Conservation (phyloP, 2,888 invertebrate genomes). For the Andrena haemorrhoa region DNA sequence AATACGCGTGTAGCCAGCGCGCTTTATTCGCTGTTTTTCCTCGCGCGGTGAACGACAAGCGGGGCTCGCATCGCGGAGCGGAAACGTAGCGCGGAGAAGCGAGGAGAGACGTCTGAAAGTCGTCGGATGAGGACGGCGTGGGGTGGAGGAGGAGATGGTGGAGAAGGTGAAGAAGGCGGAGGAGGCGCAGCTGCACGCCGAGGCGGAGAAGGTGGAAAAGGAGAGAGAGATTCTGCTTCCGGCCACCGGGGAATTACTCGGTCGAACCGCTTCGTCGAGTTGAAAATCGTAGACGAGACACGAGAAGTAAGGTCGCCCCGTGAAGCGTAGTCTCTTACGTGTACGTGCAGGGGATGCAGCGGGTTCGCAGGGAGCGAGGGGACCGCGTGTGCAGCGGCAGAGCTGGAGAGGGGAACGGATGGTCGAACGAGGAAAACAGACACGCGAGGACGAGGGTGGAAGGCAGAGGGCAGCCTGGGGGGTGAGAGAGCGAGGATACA, state of each 20-base stretch:
- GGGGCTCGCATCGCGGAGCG: slow-evolving; percentile 10
- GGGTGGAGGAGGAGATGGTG: neutral
- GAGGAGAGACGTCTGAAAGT: slow-evolving; percentile 29
- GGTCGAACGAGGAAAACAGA: slow-evolving; percentile 13
- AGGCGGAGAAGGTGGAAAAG: neutral
- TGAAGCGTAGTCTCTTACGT: slow-evolving; percentile 54
- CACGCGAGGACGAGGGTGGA: neutral
- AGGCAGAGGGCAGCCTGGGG: slow-evolving; percentile 9
- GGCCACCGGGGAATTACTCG: slow-evolving; percentile 73
- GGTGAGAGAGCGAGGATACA: slow-evolving; percentile 43
- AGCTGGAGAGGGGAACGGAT: slow-evolving; percentile 5
- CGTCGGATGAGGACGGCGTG: slow-evolving; percentile 29
- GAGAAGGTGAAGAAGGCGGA: neutral
- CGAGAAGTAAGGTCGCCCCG: slow-evolving; percentile 63
- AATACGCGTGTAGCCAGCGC: slow-evolving; percentile 33
- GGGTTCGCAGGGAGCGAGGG: slow-evolving; percentile 2
- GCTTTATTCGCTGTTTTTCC: neutral
- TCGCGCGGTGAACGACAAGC: slow-evolving; percentile 16
- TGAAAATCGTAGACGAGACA: slow-evolving; percentile 74
- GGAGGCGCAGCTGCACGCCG: slow-evolving; percentile 15
- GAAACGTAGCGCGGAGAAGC: slow-evolving; percentile 3
- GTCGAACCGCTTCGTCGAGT: slow-evolving; percentile 75
- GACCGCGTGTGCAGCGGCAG: slow-evolving; percentile 37
- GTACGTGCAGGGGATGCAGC: slow-evolving; percentile 49
- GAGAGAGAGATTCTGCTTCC: slow-evolving; percentile 60